Conservation (phyloP, 1,140 invertebrate species). For the Zaprionus gabonicus region DNA sequence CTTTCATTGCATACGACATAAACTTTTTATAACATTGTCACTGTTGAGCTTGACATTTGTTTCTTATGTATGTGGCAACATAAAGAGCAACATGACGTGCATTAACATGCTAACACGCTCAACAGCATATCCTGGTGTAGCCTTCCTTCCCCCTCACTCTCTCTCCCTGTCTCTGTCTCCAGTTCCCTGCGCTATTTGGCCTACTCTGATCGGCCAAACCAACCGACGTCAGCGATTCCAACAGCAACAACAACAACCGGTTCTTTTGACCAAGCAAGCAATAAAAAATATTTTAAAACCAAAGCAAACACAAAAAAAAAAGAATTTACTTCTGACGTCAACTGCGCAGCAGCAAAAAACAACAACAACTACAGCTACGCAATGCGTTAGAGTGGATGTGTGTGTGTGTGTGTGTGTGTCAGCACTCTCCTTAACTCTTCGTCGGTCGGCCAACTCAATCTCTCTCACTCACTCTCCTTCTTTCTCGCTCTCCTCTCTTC, state of each 20-base stretch:
- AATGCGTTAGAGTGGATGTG: slow-evolving; percentile 33
- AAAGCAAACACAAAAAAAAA: slow-evolving; percentile 38
- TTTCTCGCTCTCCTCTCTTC: slow-evolving; percentile 2
- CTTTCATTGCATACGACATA: slow-evolving; percentile 37
- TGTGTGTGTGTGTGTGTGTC: slow-evolving; percentile 28
- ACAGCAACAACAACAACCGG: slow-evolving; percentile 62
- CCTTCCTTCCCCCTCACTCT: not conserved
- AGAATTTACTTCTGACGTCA: slow-evolving; percentile 74
- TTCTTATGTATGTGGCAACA: not conserved
- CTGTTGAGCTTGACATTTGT: slow-evolving; percentile 2
- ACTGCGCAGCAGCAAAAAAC: slow-evolving; percentile 47
- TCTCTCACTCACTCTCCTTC: not conserved
- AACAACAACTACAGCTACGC: slow-evolving; percentile 45
- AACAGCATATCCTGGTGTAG: not conserved
- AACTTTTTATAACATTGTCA: not conserved
- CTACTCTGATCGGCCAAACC: slow-evolving; percentile 29
- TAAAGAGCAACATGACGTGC: not conserved
- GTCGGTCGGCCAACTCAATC: not conserved
- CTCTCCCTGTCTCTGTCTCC: not conserved
- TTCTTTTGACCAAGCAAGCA: slow-evolving; percentile 67
- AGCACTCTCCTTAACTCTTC: slow-evolving; percentile 22
- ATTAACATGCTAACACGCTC: not conserved
- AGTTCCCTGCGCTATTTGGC: not conserved
- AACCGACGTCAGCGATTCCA: slow-evolving; percentile 50
- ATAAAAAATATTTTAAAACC: slow-evolving; percentile 52